These are phyloP conservation scores for Philhelius pedissequus DNA, from an alignment of 2,888 invertebrate genomes.

Conservation along the genomic window DNA sequence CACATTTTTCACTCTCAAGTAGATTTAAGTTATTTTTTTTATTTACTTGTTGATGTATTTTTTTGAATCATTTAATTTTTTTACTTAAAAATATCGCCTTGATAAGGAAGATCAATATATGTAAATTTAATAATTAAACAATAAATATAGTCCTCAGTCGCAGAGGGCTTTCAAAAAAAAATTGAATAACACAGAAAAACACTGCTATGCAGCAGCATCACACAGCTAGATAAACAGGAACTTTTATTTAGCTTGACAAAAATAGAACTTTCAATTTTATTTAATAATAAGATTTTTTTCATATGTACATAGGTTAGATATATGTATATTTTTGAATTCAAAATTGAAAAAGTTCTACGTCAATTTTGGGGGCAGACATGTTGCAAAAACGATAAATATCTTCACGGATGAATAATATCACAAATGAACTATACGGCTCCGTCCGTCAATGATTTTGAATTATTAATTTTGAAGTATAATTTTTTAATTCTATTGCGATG, in stretches of 20 bases:
- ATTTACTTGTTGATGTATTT: neutral
- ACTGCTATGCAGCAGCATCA: slow-evolving; percentile 36
- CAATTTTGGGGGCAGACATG: slow-evolving; percentile 9
- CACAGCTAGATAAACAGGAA: slow-evolving; percentile 37
- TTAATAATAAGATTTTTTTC: slow-evolving; percentile 20
- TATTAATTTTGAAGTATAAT: neutral
- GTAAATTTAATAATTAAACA: neutral
- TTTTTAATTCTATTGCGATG: neutral
- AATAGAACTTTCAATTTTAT: slow-evolving; percentile 50
- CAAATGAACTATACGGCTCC: slow-evolving; percentile 4
- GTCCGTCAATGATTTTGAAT: neutral
- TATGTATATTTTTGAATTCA: neutral
- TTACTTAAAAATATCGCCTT: neutral
- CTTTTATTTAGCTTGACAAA: slow-evolving; percentile 56
- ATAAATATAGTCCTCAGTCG: slow-evolving; percentile 5
- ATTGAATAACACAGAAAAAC: slow-evolving; percentile 21
- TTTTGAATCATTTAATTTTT: neutral
- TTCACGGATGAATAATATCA: slow-evolving; percentile 13
- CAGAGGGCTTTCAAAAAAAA: slow-evolving; percentile 2
- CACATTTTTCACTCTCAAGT: slow-evolving; percentile 36
- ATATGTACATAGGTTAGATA: neutral
- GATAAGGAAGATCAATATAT: slow-evolving; percentile 21
- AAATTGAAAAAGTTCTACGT: slow-evolving; percentile 6
- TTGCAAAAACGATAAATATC: slow-evolving; percentile 23
- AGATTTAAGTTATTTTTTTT: slow-evolving; percentile 15